A percentile compares a stretch with the other conserved stretches of the same genome.
phyloP scores from a whole-genome alignment of 2,888 invertebrate genomes.

The Trichogramma evanescens region DNA sequence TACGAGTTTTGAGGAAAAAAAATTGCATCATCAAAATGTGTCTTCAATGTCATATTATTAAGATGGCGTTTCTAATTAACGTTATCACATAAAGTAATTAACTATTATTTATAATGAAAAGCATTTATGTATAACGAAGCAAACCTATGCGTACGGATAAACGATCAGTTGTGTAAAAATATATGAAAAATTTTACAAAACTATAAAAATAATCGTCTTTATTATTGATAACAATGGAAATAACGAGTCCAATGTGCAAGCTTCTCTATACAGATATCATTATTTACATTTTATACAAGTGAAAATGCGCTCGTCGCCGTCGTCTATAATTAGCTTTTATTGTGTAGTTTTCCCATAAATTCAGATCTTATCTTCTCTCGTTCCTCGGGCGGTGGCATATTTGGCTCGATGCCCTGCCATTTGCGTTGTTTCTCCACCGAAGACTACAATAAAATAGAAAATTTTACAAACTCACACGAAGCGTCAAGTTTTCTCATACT shows the following conservation, averaged over 20 bases:
- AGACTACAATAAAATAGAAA: constrained; percentile 48
- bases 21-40: constrained; percentile 19
- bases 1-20: constrained; percentile 11
- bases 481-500: background rate
- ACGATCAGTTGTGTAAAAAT: constrained; percentile 1
- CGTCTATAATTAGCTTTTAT: background rate
- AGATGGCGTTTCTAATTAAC: no score
- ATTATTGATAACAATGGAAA: background rate
- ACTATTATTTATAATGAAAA: constrained; percentile 8
- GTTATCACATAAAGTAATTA: background rate
- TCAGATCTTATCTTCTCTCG: constrained; percentile 61
- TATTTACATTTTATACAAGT: background rate
- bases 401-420: constrained; percentile 58
- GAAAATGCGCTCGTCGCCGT: background rate
- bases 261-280: constrained; percentile 1
- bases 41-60: constrained; percentile 2
- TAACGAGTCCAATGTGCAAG: constrained; percentile 3
- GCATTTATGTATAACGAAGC: no score
- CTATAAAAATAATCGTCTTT: constrained; percentile 6
- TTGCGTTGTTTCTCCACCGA: constrained; percentile 56
- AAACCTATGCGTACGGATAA: background rate
- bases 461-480: background rate
- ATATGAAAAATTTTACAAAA: constrained; percentile 17
- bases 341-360: constrained; percentile 44
- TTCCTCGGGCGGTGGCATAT: constrained; percentile 64